Evolutionary conservation across 2,797 vertebrate species (phyloP).

Genomic region (Argentina silus): DNA sequence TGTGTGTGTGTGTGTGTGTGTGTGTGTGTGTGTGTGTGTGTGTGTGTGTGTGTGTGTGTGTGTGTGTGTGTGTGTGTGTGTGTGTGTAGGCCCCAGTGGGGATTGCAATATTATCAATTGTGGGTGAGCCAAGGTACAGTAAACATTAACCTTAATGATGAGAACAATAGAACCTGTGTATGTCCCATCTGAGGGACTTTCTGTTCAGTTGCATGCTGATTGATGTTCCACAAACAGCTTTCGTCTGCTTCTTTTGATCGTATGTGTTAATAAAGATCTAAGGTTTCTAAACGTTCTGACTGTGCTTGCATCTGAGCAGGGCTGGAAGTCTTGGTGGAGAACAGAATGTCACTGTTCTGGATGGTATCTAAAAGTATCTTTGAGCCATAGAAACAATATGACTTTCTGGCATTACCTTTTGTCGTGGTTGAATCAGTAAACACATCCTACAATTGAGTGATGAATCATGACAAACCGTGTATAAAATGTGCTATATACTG

Average conservation of each 20-base stretch:
- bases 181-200: conserved; percentile 39
- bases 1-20: conserved; percentile 34
- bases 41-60: conserved; percentile 7
- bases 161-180: conserved; percentile 45
- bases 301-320: conserved; percentile 35
- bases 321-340: neutral
- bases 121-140: conserved; percentile 45
- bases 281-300: conserved; percentile 7
- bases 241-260: conserved; percentile 62
- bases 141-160: conserved; percentile 57
- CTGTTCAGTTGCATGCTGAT: conserved; percentile 42
- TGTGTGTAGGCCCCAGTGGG: conserved; percentile 7
- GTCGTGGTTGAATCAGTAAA: too few species aligned
- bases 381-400: conserved; percentile 30
- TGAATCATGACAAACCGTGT: too few species aligned
- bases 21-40: conserved; percentile 16
- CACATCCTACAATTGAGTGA: too few species aligned
- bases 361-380: conserved; percentile 27
- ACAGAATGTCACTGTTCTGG: conserved; percentile 19
- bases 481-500: too few species aligned
- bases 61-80: conserved; percentile 18
- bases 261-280: conserved; percentile 51
- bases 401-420: neutral
- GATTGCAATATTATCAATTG: conserved; percentile 50
- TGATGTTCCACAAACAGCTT: conserved; percentile 57